A percentile compares a stretch with the other conserved stretches of the same genome.
These are phyloP conservation scores for Azemiops feae DNA, from an alignment of 2,113 vertebrate genomes.

Conservation along the genomic window DNA sequence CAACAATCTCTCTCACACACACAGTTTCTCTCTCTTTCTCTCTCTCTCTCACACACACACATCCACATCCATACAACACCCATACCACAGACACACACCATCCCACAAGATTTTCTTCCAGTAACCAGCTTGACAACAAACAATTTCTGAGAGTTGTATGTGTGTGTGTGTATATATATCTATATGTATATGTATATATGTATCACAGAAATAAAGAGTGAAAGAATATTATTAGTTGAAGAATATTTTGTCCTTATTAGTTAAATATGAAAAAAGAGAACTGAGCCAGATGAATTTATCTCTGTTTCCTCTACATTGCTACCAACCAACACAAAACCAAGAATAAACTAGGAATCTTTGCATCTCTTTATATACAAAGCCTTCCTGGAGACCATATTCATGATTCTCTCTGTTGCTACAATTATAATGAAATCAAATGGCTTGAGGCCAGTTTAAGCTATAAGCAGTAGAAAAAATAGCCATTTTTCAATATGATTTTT, in stretches of 20 bases:
- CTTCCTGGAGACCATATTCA: not conserved
- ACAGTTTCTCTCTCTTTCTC: no score
- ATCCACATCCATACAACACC: not conserved
- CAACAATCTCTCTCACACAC: not conserved
- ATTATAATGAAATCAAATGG: not conserved
- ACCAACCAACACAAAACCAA: not conserved
- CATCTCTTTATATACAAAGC: not conserved
- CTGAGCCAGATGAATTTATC: not conserved
- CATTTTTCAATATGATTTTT: not conserved
- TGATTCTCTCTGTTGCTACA: not conserved
- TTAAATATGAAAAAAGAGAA: not conserved
- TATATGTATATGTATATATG: not conserved
- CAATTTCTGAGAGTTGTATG: not conserved
- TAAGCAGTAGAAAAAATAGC: not conserved
- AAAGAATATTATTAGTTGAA: not conserved
- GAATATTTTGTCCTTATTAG: not conserved
- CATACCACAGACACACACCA: not conserved
- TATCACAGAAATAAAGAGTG: not conserved
- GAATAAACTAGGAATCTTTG: not conserved
- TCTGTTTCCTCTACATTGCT: not conserved
- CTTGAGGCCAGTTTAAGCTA: not conserved
- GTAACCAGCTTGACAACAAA: not conserved
- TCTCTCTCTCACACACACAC: not conserved
- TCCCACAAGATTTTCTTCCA: not conserved
- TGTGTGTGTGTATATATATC: no score